phyloP scores from a whole-genome alignment of 1,140 invertebrate species.

The Phocides pigmalion region DNA sequence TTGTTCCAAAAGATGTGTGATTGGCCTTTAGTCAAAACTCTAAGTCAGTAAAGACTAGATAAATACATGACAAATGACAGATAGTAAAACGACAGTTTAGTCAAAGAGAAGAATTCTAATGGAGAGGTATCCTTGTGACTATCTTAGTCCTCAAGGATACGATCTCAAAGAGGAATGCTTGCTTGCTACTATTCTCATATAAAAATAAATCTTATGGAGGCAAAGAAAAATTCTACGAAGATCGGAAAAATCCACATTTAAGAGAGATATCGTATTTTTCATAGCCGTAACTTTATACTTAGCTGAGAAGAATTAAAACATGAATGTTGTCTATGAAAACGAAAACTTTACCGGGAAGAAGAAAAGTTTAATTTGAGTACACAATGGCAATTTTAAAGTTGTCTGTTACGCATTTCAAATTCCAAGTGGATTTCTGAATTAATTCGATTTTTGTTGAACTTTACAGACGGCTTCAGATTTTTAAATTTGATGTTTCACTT shows the following conservation, averaged over 20 bases:
- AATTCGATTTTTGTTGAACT: slow-evolving; percentile 67
- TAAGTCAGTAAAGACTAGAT: too few species aligned
- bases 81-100: too few species aligned
- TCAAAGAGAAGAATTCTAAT: too few species aligned
- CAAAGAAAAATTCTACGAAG: background rate
- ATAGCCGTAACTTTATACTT: slow-evolving; percentile 13
- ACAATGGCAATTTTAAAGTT: slow-evolving; percentile 60
- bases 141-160: too few species aligned
- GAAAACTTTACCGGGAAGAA: slow-evolving; percentile 33
- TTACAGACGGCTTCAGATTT: slow-evolving; percentile 54
- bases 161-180: too few species aligned
- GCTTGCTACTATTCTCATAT: too few species aligned
- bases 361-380: slow-evolving; percentile 57
- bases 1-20: too few species aligned
- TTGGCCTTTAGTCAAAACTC: too few species aligned
- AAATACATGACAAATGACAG: too few species aligned
- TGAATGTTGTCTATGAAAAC: slow-evolving; percentile 49
- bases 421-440: slow-evolving; percentile 57
- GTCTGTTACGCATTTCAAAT: slow-evolving; percentile 47
- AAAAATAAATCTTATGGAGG: too few species aligned
- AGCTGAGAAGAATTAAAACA: slow-evolving; percentile 40
- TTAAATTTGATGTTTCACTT: slow-evolving; percentile 18
- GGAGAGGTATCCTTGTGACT: too few species aligned
- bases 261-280: slow-evolving; percentile 5
- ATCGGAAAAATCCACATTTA: slow-evolving; percentile 16